Base-by-base conservation (phyloP, 2,113 vertebrate species). In the Chauna torquata region DNA sequence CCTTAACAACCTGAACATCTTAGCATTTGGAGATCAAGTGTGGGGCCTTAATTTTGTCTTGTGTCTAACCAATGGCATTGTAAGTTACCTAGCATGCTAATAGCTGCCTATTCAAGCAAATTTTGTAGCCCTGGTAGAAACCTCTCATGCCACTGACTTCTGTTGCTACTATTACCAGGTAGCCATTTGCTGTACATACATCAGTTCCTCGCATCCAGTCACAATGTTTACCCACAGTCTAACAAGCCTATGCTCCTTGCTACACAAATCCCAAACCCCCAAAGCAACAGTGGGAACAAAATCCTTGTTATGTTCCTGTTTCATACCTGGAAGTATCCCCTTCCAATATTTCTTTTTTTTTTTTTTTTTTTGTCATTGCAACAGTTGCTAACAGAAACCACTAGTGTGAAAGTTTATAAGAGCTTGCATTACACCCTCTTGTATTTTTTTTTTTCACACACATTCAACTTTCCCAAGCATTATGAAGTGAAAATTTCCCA, bases 401-500 rank as follows among this genome's bases (percentile, higher is more conserved):
- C 11, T 24, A 15, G 23, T 58, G 8, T 28, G 30, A 71, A 65
- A 7, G 14, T 66, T 95, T 86, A 18, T 54, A 58, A 49, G 36
- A 74, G 19, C 50, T 72, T 79, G 47, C 24, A 9, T 81, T 81
- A 18, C 50, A 55, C 5, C 2, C 4, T 64, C 22, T 71, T 70
- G 10, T 45, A 7, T 7, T 20, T 78, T 78, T 82, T 52, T 70
- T 71, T 55, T 42, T 36, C 4, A 11, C 12, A 44, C 13, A 79
- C 44, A 76, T 44, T 47, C 11, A 74, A 70, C 36, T 94, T 92
- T 58, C 44, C 25, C 40, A 79, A 88, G 13, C 24, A 45, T 76
- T 82, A 61, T 50, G 42, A 92, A 49, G 52, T 95, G 5, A 90
- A 88, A 62, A 36, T 91, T 94, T 96, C 91, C 92, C 88, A 91